A percentile compares a stretch with the other conserved stretches of the same genome.
Conservation (phyloP, 2,797 vertebrate genomes). For the Nyctibius grandis region DNA sequence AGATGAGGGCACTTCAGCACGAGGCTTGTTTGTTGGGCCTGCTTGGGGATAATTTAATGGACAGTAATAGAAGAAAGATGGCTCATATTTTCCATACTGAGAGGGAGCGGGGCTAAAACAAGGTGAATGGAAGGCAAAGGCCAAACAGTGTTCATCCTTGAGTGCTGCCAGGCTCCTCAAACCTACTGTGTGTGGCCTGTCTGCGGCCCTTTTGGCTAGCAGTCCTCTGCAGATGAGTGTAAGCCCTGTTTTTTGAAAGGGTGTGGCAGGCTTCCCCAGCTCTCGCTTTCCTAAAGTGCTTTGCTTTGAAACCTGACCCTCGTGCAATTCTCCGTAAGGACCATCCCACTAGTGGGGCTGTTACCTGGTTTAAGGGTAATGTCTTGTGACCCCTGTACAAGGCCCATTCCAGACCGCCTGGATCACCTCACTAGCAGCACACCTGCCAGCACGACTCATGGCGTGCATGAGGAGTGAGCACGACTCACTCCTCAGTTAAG, state of each 20-base stretch:
- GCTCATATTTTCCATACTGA: not conserved
- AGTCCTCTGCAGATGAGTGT: not conserved
- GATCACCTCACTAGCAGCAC: not conserved
- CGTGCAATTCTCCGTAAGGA: not conserved
- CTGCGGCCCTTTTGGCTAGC: not conserved
- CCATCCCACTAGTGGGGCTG: not conserved
- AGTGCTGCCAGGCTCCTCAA: not conserved
- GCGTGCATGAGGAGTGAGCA: too few relatives aligned
- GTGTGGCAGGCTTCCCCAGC: not conserved
- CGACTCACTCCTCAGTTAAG: not conserved
- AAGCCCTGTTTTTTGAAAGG: not conserved
- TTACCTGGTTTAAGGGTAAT: not conserved
- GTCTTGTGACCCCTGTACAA: not conserved
- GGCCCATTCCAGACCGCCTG: slow-evolving; percentile 21
- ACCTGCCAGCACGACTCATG: not conserved
- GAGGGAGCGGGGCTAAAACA: not conserved
- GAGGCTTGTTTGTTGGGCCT: not conserved
- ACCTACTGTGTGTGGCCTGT: not conserved
- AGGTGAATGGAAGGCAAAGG: not conserved
- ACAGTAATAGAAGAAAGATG: not conserved
- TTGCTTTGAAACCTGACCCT: not conserved
- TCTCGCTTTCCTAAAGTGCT: not conserved
- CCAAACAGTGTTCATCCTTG: not conserved
- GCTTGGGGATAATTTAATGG: not conserved
- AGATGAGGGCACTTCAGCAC: not conserved